Evolutionary conservation across 2,888 invertebrate species (phyloP), one percentile per base, ranked within the genome.

Genomic region (Microchrysa polita): DNA sequence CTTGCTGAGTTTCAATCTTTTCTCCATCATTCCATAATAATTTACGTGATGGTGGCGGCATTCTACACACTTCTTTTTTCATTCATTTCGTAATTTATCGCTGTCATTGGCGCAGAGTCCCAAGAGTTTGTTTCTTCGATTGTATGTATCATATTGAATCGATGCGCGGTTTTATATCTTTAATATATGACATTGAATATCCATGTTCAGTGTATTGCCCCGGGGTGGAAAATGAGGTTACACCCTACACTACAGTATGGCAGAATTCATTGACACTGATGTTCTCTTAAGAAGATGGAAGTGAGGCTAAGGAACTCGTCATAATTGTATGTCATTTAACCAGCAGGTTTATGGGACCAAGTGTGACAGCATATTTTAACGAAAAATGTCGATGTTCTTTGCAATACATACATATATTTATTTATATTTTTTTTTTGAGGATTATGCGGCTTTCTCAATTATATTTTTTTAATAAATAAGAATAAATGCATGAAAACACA

Each of bases 1-100:
- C 65, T 65, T 48, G 65, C 65, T 65, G 65, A 44, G 65, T 65
- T 65, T 65, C 65, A 65, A 65, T 65, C 65, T 65, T 65, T 65
- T 65, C 48, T 65, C 27, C 65, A 42, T 65, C 65, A 65, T 65
- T 48, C 42, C 65, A 22, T 48, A 65, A 65, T 65, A 65, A 65
- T 65, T 65, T 65, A 65, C 65, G 65, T 65, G 65, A 65, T 65
- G 65, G 65, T 65, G 48, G 65, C 44, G 65, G 65, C 65, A 65
- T 65, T 65, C 44, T 65, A 42, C 16, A 34, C 27, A 22, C 44
- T 23, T 65, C 65, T 69, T 69, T 69, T 69, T 69, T 69, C 67
- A 53, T 55, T 23, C 55, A 57, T 34, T 57, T 55, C 55, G 16
- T 69, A 69, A 69, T 69, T 69, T 69, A 69, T 69, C 55, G 69